phyloP scores from a whole-genome alignment of 2,888 invertebrate species.

The Globia sparganii region DNA sequence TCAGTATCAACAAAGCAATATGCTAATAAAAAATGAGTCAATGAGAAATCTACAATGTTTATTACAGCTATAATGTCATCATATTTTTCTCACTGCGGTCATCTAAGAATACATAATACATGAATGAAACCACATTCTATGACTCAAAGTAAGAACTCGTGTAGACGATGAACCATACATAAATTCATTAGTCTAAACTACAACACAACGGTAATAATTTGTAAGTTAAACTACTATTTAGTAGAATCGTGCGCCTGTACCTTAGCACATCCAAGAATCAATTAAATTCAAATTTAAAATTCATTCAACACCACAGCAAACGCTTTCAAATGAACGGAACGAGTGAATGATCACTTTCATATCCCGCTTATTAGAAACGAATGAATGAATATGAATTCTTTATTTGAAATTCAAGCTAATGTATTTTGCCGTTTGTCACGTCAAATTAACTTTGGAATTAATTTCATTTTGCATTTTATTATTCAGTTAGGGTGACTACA shows the following conservation, averaged over 20 bases:
- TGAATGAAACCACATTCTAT: constrained; percentile 35
- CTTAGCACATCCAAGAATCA: constrained; percentile 41
- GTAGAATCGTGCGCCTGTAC: constrained; percentile 31
- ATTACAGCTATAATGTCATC: constrained; percentile 35
- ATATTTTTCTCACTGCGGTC: constrained; percentile 42
- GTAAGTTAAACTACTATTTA: constrained; percentile 38
- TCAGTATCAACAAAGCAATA: constrained; percentile 30
- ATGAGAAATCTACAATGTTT: constrained; percentile 34
- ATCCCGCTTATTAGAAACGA: constrained; percentile 64
- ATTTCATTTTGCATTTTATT: constrained; percentile 51
- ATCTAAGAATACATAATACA: constrained; percentile 44
- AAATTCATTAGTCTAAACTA: constrained; percentile 36
- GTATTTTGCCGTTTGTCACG: constrained; percentile 53
- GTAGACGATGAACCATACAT: constrained; percentile 19
- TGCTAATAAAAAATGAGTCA: constrained; percentile 42
- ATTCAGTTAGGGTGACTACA: constrained; percentile 38
- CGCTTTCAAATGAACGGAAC: constrained; percentile 64
- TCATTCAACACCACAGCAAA: constrained; percentile 55
- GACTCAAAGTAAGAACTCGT: constrained; percentile 27
- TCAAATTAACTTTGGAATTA: constrained; percentile 60
- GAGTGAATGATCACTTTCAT: constrained; percentile 68
- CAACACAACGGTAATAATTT: constrained; percentile 33
- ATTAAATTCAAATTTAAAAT: constrained; percentile 61
- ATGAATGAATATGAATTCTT: constrained; percentile 66
- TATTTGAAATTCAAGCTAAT: constrained; percentile 62